Base-by-base conservation (phyloP, 2,113 vertebrate genomes). In the Cebus imitator region DNA sequence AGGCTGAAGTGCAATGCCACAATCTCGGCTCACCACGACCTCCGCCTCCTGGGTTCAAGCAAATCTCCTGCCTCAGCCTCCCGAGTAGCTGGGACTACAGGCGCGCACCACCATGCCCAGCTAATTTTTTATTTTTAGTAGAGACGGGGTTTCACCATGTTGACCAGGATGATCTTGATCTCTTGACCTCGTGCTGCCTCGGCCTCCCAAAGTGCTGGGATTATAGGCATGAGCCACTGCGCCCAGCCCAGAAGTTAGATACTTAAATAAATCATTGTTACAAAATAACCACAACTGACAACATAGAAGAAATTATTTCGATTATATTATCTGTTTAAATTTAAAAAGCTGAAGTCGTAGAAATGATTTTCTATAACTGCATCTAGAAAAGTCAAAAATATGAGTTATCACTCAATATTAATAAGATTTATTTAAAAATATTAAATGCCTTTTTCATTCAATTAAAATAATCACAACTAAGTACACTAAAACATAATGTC, bases 241-340 rank as follows among this genome's bases (percentile, higher is more conserved):
- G 37, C 37, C 37, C 37, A 40, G 37, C 37, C 37, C 4, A 80
- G 25, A 87, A 97, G 68, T 82, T 87, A 72, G 78, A 78, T 87
- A 72, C 0, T 95, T 87, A 86, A 21, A 81, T 90, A 93, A 94
- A 52, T 70, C 40, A 80, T 68, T 90, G 52, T 58, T 95, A 61
- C 25, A 50, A 95, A 86, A 84, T 40, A 72, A 82, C 7, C 70
- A 55, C 25, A 14, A 79, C 32, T 94, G 30, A 92, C 30, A 87
- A 57, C 6, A 87, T 18, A 45, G 23, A 81, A 88, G 21, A 93
- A 87, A 57, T 76, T 95, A 37, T 78, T 88, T 13, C 55, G 23
- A 50, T 86, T 64, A 70, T 58, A 55, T 86, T 68, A 87, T n/a
- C 40, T 84, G 3, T 45, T 52, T 52, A 52, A 52, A 89, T 52